These are phyloP conservation scores for Cephus runcator DNA, from an alignment of 2,888 invertebrate species.

Conservation along the genomic window DNA sequence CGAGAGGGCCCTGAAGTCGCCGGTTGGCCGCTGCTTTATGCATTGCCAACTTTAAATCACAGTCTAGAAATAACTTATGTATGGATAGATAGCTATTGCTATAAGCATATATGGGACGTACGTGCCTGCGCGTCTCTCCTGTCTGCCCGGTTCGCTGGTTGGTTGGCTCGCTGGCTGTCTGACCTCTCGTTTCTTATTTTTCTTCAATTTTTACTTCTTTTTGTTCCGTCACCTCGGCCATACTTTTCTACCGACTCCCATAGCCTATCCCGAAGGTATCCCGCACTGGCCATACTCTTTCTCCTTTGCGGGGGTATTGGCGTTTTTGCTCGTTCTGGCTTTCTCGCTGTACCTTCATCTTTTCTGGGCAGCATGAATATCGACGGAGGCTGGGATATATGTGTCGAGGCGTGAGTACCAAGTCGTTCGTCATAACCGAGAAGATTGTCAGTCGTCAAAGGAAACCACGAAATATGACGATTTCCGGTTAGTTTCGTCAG, in stretches of 20 bases:
- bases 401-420: neutral
- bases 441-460: neutral
- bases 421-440: neutral
- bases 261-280: neutral
- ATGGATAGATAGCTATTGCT: constrained; percentile 41
- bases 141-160: neutral
- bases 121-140: constrained; percentile 10
- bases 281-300: neutral
- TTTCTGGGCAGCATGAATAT: neutral
- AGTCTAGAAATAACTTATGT: constrained; percentile 34
- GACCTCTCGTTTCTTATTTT: constrained; percentile 13
- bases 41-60: constrained; percentile 49
- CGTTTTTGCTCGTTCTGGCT: neutral
- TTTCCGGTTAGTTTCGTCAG: neutral
- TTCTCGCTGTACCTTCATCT: neutral
- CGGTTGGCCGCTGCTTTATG: constrained; percentile 24
- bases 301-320: neutral
- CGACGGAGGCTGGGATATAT: neutral
- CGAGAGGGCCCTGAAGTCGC: neutral
- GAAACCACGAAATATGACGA: neutral
- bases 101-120: constrained; percentile 29
- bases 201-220: neutral
- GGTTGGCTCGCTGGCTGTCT: neutral
- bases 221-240: neutral
- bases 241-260: neutral